phyloP scores from a whole-genome alignment of 2,888 invertebrate species.

The Spialia ferax region DNA sequence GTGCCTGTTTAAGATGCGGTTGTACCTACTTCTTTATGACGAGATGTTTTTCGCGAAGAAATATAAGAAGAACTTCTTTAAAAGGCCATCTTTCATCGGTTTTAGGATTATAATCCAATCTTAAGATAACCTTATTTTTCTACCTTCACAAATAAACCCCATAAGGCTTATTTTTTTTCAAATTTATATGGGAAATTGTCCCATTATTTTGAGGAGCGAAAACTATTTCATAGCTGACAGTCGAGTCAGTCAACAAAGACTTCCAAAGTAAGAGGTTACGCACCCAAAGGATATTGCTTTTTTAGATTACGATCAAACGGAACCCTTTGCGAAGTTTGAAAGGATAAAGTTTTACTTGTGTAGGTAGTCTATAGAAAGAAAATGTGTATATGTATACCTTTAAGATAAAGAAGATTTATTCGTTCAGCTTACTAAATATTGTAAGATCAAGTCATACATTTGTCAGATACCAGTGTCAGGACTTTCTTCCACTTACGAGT shows the following conservation, averaged over 20 bases:
- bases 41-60: neutral
- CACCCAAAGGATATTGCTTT: conserved; percentile 73
- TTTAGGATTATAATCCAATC: too few species aligned
- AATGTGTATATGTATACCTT: conserved; percentile 4
- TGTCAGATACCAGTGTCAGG: too few species aligned
- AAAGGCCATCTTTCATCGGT: too few species aligned
- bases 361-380: neutral
- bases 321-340: conserved; percentile 45
- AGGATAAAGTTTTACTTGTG: conserved; percentile 13
- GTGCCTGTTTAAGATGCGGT: neutral
- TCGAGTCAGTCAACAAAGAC: neutral
- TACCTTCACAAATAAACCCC: too few species aligned
- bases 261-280: conserved; percentile 53
- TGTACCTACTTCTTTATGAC: neutral
- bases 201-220: too few species aligned
- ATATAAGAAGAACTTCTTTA: too few species aligned
- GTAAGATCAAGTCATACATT: too few species aligned
- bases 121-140: too few species aligned
- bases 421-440: neutral
- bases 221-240: neutral
- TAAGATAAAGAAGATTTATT: neutral
- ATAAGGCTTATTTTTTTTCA: too few species aligned
- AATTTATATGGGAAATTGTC: too few species aligned
- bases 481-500: too few species aligned
- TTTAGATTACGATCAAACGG: conserved; percentile 66